These are phyloP conservation scores for Lophochroa leadbeateri DNA, from an alignment of 2,113 vertebrate species.

Conservation along the genomic window DNA sequence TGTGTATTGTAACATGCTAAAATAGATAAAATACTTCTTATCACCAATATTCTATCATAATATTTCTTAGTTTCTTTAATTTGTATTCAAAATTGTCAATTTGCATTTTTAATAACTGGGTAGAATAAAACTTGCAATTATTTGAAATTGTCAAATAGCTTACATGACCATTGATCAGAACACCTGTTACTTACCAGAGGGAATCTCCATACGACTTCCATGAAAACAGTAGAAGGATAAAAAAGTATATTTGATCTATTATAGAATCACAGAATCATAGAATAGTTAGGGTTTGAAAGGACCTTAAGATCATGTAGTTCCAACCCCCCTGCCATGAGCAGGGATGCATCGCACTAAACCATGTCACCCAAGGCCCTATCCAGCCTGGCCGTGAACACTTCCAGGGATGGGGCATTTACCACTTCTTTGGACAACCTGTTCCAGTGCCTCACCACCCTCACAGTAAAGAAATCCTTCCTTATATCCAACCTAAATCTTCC, in stretches of 20 bases:
- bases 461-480: background rate
- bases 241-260: background rate
- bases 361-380: background rate
- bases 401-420: background rate
- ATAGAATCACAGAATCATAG: background rate
- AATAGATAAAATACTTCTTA: background rate
- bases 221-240: background rate
- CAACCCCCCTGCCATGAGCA: background rate
- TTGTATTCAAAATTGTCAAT: background rate
- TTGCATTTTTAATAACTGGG: background rate
- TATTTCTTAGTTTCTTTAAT: background rate
- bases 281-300: background rate
- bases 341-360: background rate
- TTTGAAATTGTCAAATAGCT: background rate
- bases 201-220: background rate
- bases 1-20: background rate
- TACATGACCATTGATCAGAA: background rate
- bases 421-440: background rate
- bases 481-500: background rate
- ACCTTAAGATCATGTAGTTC: background rate
- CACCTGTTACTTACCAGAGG: background rate
- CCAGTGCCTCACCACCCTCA: background rate
- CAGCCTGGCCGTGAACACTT: background rate
- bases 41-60: background rate
- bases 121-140: background rate